Evolutionary conservation across 2,113 vertebrate genomes (phyloP).

Genomic region (Sclerurus mexicanus): DNA sequence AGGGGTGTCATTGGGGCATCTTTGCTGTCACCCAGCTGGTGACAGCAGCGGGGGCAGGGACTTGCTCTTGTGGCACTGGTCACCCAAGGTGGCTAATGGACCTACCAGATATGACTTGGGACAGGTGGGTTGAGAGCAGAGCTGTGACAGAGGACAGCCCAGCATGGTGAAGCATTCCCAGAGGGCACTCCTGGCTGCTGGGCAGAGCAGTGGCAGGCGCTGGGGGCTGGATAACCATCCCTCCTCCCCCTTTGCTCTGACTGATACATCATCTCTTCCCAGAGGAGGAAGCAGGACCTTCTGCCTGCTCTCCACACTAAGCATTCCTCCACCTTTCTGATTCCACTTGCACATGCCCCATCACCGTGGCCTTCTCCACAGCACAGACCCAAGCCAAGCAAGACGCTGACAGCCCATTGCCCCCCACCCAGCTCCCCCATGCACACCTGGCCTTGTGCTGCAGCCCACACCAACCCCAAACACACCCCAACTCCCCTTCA

Average conservation of each 20-base stretch:
- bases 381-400: not conserved
- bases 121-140: not conserved
- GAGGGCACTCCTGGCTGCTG: not conserved
- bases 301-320: not conserved
- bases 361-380: not conserved
- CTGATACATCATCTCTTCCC: not conserved
- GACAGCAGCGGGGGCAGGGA: not conserved
- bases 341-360: not conserved
- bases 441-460: not conserved
- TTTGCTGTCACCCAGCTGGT: not conserved
- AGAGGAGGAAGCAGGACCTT: not conserved
- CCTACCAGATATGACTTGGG: not conserved
- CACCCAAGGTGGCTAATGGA: not conserved
- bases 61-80: not conserved
- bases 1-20: not conserved
- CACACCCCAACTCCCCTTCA: rapidly evolving
- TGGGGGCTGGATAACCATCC: not conserved
- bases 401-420: not conserved
- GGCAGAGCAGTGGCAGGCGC: not conserved
- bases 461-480: not conserved
- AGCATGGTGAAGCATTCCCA: not conserved
- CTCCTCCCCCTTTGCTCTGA: not conserved
- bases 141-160: not conserved
- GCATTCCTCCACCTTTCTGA: not conserved
- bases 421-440: not conserved